Base-by-base conservation (phyloP, 2,797 vertebrate genomes). In the Pipistrellus pipistrellus region DNA sequence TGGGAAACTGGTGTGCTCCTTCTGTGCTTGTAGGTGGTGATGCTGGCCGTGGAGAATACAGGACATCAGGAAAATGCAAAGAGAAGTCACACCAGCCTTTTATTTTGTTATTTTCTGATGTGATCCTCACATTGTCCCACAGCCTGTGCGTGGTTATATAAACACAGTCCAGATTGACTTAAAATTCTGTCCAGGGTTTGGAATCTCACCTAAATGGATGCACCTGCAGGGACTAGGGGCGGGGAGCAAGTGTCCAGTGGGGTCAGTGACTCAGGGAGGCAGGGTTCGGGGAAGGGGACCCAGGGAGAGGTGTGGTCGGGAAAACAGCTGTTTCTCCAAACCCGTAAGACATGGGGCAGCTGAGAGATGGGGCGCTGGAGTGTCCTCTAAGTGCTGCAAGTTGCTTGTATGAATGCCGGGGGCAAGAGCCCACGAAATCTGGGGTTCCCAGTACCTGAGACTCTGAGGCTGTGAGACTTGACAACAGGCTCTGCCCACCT, bases 41-140 rank as follows among this genome's bases (percentile, higher is more conserved):
- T 0, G 18, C 53, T 59, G 1, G 1, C 9, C 2, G 25, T 6
- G 25, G 44, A 21, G 46, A 30, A 27, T 6, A 2, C 0, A 2
- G 71, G 35, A 6, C 18, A 27, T 10, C 21, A 2, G 0, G 10
- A 17, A n/a, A 6, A 30, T 17, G 8, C 21, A 8, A 6, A 4
- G 35, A 30, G 27, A 14, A 15, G 48, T 2, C 71, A 2, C 6
- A 0, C 8, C 17, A 14, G 72, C n/a, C 32, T 32, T 51, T 51
- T 3, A 12, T 51, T n/a, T 38, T 17, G 23, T 71, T 27, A 9
- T 21, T 4, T 0, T 8, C 30, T 5, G 2, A 0, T 5, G 64
- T 51, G 20, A 25, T 38, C 32, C 51, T 1, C 8, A 23, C 7
- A 1, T 27, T 4, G 32, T 59, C 12, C 44, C 23, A 4, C 9